Percentiles rank a stretch among this genome's conserved stretches.
Conservation (phyloP, 2,797 vertebrate genomes). For the Gymnoscopelus braueri region DNA sequence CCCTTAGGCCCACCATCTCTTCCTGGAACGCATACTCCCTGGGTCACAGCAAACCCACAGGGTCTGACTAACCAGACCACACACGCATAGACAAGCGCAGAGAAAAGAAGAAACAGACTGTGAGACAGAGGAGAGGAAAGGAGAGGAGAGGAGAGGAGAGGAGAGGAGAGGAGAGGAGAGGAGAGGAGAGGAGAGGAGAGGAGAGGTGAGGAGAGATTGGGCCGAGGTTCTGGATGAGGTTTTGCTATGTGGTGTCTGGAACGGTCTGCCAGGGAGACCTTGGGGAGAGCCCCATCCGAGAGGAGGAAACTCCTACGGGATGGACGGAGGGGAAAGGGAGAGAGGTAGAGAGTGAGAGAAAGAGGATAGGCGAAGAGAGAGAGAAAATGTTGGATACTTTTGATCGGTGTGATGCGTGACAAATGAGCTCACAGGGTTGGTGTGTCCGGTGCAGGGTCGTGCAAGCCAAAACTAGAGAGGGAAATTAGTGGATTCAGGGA, state of each 20-base stretch:
- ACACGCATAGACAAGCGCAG: conserved; percentile 31
- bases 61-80: conserved; percentile 72
- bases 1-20: not conserved
- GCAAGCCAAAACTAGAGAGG: conserved; percentile 9
- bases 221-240: conserved; percentile 19
- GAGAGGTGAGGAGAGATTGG: conserved; percentile 21
- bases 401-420: too few species aligned
- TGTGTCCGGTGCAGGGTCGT: not conserved
- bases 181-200: conserved; percentile 34
- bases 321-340: conserved; percentile 1
- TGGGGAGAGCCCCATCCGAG: conserved; percentile 18
- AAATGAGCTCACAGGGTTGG: conserved; percentile 2
- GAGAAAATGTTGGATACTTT: not conserved
- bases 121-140: not conserved
- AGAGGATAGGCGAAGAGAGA: not conserved
- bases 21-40: conserved; percentile 44
- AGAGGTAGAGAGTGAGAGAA: not conserved
- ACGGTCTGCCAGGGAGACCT: not conserved
- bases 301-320: not conserved
- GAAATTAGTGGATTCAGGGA: not conserved
- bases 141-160: conserved; percentile 3
- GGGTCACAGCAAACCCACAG: conserved; percentile 60
- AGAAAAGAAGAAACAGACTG: not conserved
- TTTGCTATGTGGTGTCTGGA: conserved; percentile 16
- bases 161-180: conserved; percentile 19